These are phyloP conservation scores for Cyprinella venusta DNA, from an alignment of 2,797 vertebrate genomes.

Conservation along the genomic window DNA sequence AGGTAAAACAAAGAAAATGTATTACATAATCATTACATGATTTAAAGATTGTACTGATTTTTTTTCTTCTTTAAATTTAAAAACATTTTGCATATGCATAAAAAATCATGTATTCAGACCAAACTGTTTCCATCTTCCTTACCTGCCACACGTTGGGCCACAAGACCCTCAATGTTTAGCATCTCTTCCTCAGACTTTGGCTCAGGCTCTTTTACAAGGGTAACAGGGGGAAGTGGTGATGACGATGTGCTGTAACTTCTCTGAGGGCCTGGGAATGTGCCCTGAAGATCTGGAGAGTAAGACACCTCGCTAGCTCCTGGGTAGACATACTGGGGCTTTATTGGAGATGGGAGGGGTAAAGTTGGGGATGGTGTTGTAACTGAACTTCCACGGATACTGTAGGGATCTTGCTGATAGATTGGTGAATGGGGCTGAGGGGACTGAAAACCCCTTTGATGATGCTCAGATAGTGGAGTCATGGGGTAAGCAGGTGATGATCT, in stretches of 20 bases:
- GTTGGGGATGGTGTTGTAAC: slow-evolving; percentile 62
- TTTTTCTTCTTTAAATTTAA: background rate
- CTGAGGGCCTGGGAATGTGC: slow-evolving; percentile 65
- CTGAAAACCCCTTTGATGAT: slow-evolving; percentile 67
- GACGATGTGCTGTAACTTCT: slow-evolving; percentile 75
- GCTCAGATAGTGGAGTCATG: slow-evolving; percentile 68
- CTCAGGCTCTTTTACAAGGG: slow-evolving; percentile 77
- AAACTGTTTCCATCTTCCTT: slow-evolving; percentile 63
- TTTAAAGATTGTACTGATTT: background rate
- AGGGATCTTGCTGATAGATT: slow-evolving; percentile 76
- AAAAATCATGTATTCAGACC: background rate
- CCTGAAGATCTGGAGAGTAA: slow-evolving; percentile 75
- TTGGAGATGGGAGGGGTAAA: slow-evolving; percentile 68
- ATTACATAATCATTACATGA: background rate
- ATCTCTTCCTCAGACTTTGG: slow-evolving; percentile 85
- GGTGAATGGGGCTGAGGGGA: slow-evolving; percentile 69
- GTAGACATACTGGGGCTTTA: slow-evolving; percentile 67
- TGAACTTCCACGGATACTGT: slow-evolving; percentile 57
- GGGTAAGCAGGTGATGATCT: slow-evolving; percentile 75
- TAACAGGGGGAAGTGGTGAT: slow-evolving; percentile 75
- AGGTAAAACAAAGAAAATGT: background rate
- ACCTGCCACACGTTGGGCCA: slow-evolving; percentile 96
- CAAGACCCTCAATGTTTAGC: slow-evolving; percentile 90
- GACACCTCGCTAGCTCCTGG: slow-evolving; percentile 59
- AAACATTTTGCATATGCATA: background rate